Evolutionary conservation across 2,797 vertebrate genomes (phyloP).

Genomic region (Chaenodraco wilsoni): DNA sequence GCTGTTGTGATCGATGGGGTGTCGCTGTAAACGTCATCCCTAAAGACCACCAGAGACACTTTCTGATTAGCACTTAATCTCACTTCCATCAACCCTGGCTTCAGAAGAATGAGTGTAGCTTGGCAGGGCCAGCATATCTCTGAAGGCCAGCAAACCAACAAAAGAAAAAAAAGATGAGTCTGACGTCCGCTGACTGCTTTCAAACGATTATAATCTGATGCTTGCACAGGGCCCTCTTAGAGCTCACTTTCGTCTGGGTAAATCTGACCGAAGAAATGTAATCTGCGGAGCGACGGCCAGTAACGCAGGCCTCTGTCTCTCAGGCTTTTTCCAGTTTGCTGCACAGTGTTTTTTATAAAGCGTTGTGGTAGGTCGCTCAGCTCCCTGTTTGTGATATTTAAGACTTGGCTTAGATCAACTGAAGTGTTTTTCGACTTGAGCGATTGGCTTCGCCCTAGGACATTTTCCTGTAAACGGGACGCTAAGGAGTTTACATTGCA

Average conservation of each 20-base stretch:
- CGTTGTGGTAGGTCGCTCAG: slow-evolving; percentile 79
- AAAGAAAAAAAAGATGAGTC: slow-evolving; percentile 57
- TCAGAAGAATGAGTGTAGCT: slow-evolving; percentile 24
- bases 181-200: slow-evolving; percentile 69
- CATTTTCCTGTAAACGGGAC: slow-evolving; percentile 83
- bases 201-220: slow-evolving; percentile 75
- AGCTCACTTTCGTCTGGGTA: slow-evolving; percentile 60
- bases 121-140: slow-evolving; percentile 47
- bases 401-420: slow-evolving; percentile 80
- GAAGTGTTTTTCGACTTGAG: slow-evolving; percentile 75
- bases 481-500: slow-evolving; percentile 79
- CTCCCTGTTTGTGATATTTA: slow-evolving; percentile 80
- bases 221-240: slow-evolving; percentile 69
- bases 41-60: slow-evolving; percentile 64
- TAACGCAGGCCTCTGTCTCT: slow-evolving; percentile 70
- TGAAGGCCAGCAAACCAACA: slow-evolving; percentile 36
- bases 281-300: slow-evolving; percentile 70
- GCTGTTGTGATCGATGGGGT: slow-evolving; percentile 68
- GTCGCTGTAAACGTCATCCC: slow-evolving; percentile 64
- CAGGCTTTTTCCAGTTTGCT: slow-evolving; percentile 71
- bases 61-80: slow-evolving; percentile 74
- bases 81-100: slow-evolving; percentile 54
- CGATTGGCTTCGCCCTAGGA: slow-evolving; percentile 78
- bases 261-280: slow-evolving; percentile 72
- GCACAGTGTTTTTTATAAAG: slow-evolving; percentile 78